phyloP scores from a whole-genome alignment of 2,113 vertebrate genomes.

The Galeopterus variegatus region DNA sequence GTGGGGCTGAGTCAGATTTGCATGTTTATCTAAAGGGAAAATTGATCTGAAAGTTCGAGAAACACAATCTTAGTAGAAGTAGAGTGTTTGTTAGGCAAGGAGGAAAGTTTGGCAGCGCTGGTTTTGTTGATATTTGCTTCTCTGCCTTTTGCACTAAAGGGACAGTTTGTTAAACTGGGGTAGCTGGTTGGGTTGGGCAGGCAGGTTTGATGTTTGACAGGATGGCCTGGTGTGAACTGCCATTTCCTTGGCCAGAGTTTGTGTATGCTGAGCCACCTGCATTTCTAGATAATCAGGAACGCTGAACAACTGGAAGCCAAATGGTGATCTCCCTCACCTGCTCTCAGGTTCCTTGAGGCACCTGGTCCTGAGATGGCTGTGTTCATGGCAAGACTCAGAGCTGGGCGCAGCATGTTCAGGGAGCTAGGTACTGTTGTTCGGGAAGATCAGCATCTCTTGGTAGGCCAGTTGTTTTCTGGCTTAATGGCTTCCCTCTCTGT shows the following conservation, averaged over 20 bases:
- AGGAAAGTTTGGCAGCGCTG: neutral
- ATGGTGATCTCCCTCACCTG: neutral
- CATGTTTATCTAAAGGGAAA: neutral
- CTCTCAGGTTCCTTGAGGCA: neutral
- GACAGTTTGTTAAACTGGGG: neutral
- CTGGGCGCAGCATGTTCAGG: neutral
- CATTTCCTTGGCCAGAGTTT: neutral
- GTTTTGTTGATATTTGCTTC: neutral
- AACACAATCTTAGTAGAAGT: neutral
- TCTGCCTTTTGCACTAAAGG: neutral
- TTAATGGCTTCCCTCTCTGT: neutral
- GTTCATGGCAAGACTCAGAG: neutral
- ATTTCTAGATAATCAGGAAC: slow-evolving; percentile 53
- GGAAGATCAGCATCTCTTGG: neutral
- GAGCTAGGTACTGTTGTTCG: neutral
- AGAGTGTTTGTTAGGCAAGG: neutral
- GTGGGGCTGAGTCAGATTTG: neutral
- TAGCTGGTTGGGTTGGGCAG: neutral
- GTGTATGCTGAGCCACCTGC: neutral
- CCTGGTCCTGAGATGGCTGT: neutral
- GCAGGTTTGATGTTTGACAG: neutral
- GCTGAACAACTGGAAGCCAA: neutral
- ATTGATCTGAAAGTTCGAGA: slow-evolving; percentile 4
- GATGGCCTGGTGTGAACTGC: neutral
- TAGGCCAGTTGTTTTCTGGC: neutral